Conservation (phyloP, 2,888 invertebrate genomes). For the Urechis unicinctus region DNA sequence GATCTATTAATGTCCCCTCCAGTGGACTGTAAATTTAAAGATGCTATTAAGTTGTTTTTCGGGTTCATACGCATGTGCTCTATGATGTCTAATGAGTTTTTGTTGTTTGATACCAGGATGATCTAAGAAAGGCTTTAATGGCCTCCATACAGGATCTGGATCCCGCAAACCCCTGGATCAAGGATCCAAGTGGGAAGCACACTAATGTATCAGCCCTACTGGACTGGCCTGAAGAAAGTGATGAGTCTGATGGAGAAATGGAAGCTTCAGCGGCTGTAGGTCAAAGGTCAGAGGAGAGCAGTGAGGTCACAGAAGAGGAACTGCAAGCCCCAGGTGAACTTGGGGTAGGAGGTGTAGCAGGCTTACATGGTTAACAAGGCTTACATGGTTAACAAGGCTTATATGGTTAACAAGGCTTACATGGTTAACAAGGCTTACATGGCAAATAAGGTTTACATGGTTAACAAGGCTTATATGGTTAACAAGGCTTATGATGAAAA, state of each 20-base stretch:
- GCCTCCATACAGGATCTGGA: slow-evolving; percentile 52
- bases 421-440: too few relatives aligned
- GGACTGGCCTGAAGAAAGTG: slow-evolving; percentile 60
- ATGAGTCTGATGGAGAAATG: slow-evolving; percentile 42
- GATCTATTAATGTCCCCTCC: too few relatives aligned
- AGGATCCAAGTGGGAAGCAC: slow-evolving; percentile 55
- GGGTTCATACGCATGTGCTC: not conserved
- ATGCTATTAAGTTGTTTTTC: not conserved
- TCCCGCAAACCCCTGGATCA: slow-evolving; percentile 56
- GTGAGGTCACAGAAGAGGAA: too few relatives aligned
- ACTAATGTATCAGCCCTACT: slow-evolving; percentile 55
- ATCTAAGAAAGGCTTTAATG: slow-evolving; percentile 43
- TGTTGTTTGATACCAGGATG: slow-evolving; percentile 33
- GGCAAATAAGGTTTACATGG: too few relatives aligned
- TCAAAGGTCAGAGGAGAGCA: not conserved
- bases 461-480: too few relatives aligned
- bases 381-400: too few relatives aligned
- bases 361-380: too few relatives aligned
- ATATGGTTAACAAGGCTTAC: too few relatives aligned
- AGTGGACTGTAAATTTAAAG: not conserved
- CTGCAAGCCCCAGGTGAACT: too few relatives aligned
- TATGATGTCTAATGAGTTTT: not conserved
- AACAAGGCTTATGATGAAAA: too few relatives aligned
- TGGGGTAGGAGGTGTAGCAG: too few relatives aligned
- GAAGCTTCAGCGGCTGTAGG: not conserved